Base-by-base conservation (phyloP, 2,113 vertebrate genomes). In the Bothrops jararaca region DNA sequence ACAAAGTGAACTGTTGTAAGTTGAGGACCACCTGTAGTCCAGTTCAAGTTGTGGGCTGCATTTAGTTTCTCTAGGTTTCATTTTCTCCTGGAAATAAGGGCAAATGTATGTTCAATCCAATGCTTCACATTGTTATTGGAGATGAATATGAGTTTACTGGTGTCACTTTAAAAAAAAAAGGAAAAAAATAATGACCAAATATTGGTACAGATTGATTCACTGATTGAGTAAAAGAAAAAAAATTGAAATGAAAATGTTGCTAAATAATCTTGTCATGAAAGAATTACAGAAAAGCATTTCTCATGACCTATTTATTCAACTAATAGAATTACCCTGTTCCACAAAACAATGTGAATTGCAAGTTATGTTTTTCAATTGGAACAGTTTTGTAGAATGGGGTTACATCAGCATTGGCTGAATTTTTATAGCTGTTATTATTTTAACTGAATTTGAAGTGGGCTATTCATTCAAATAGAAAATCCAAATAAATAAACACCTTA, bases 401-500 rank as follows among this genome's bases (percentile, higher is more conserved):
- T 69, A 85, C 56, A 42, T 34, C 42, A 85, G 24, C 8, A 80
- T 34, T 85, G 26, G 11, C 57, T 89, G 42, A 85, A 45, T 26
- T 18, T 85, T 85, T 85, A 58, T 85, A 89, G 64, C 45, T 42
- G 80, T 88, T 45, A 45, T 80, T 89, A 89, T 80, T 89, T 92
- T 92, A 80, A 56, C 54, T 80, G 50, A 89, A 89, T 56, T 56
- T 89, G n/a, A n/a, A 42, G 45, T 57, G 24, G 60, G 24, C 15
- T 89, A 57, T 89, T 80, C 54, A 89, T 48, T 89, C 53, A 89
- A 54, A 88, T 87, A 24, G 64, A 87, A 22, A 22, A 85, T 56
- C 22, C 39, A 89, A 92, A 85, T 96, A 95, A 95, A 93, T 93
- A 95, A 94, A 80, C 45, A 85, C 94, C 92, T 48, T 94, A 95